Percentiles rank a stretch among this genome's conserved stretches.
These are phyloP conservation scores for Lindbergichthys nudifrons DNA, from an alignment of 2,797 vertebrate genomes.

Conservation along the genomic window DNA sequence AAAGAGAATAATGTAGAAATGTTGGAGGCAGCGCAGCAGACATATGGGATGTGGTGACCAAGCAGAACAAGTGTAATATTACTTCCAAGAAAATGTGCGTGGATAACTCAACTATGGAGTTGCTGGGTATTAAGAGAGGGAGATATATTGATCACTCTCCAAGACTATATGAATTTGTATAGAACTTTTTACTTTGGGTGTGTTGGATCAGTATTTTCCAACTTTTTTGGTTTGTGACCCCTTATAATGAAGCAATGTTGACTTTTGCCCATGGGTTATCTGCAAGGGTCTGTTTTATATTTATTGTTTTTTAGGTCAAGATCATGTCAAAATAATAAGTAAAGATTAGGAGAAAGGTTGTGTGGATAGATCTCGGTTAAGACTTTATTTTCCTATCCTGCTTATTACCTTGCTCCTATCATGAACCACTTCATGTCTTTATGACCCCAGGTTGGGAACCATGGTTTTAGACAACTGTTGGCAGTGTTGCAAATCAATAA, in stretches of 20 bases:
- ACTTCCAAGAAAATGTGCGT: constrained; percentile 14
- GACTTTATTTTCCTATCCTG: background rate
- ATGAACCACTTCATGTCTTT: background rate
- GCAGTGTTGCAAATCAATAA: background rate
- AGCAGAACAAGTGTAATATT: constrained; percentile 21
- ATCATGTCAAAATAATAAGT: background rate
- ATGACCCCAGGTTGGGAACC: background rate
- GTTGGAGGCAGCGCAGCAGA: constrained; percentile 22
- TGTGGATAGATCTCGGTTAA: too few relatives aligned
- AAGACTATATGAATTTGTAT: too few relatives aligned
- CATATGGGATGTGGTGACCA: constrained; percentile 13
- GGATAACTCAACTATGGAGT: constrained; percentile 3
- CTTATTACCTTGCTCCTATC: background rate
- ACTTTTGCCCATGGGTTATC: too few relatives aligned
- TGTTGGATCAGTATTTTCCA: background rate
- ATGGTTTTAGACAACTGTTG: background rate
- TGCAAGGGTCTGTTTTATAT: background rate
- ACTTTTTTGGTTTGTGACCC: background rate
- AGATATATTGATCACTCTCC: background rate
- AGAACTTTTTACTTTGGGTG: background rate
- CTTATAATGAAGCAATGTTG: background rate
- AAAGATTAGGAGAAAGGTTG: too few relatives aligned
- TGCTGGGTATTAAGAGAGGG: background rate
- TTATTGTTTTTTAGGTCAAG: too few relatives aligned
- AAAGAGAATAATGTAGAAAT: constrained; percentile 24